Conservation (phyloP, 2,888 invertebrate genomes). For the Maniola hyperantus region DNA sequence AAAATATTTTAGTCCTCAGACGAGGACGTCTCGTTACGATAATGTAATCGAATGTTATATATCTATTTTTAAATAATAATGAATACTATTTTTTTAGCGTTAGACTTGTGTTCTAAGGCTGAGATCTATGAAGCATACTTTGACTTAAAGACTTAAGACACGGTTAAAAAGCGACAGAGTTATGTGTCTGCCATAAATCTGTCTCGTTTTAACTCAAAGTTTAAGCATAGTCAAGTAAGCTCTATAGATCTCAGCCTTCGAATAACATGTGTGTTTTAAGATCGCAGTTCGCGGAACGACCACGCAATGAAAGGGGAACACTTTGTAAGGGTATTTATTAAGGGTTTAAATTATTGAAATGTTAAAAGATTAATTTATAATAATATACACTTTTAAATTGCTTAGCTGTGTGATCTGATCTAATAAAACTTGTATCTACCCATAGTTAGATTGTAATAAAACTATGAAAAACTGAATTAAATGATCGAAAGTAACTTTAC, state of each 20-base stretch:
- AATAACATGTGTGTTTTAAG: slow-evolving; percentile 66
- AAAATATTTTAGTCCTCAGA: slow-evolving; percentile 77
- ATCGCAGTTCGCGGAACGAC: slow-evolving; percentile 55
- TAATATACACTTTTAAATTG: slow-evolving; percentile 73
- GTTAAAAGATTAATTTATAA: slow-evolving; percentile 66
- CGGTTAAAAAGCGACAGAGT: too few relatives aligned
- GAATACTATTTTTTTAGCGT: slow-evolving; percentile 61
- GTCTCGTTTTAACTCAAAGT: too few relatives aligned
- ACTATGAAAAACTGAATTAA: slow-evolving; percentile 79
- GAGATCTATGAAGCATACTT: too few relatives aligned
- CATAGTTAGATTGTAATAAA: slow-evolving; percentile 73
- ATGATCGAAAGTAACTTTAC: slow-evolving; percentile 70
- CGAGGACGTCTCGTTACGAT: slow-evolving; percentile 68
- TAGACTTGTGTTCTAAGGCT: slow-evolving; percentile 55
- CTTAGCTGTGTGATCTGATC: slow-evolving; percentile 82
- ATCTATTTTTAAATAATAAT: slow-evolving; percentile 73
- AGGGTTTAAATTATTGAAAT: slow-evolving; percentile 72
- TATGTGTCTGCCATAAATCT: too few relatives aligned
- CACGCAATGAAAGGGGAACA: slow-evolving; percentile 71
- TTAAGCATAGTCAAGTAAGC: too few relatives aligned
- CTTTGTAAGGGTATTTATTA: slow-evolving; percentile 75
- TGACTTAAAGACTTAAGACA: too few relatives aligned
- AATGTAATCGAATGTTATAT: slow-evolving; percentile 72
- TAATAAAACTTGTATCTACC: slow-evolving; percentile 74
- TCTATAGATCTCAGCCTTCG: slow-evolving; percentile 16